A percentile compares a stretch with the other conserved stretches of the same genome.
Evolutionary conservation across 2,113 vertebrate species (phyloP).

Genomic region (Atlantisia rogersi): DNA sequence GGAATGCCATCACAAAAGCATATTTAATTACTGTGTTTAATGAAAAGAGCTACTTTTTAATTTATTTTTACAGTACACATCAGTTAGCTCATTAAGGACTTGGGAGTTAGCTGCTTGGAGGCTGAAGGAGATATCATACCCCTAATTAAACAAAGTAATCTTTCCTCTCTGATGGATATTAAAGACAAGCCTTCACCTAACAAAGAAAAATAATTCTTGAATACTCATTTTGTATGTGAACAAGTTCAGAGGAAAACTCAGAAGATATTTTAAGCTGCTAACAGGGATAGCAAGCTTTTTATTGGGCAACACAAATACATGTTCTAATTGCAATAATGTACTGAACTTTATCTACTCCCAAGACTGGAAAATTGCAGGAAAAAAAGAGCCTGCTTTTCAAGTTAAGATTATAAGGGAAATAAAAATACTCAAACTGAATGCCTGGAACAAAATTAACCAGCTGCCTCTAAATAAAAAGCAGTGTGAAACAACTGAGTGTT

Average conservation of each 20-base stretch:
- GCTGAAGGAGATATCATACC: not conserved
- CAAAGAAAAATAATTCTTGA: not conserved
- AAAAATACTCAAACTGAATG: not conserved
- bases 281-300: not conserved
- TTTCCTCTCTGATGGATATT: not conserved
- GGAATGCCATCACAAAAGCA: not conserved
- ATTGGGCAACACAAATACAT: not conserved
- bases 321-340: not conserved
- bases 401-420: not conserved
- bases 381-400: not conserved
- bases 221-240: not conserved
- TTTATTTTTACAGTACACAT: not conserved
- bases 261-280: not conserved
- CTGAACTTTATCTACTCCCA: not conserved
- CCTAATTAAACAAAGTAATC: not conserved
- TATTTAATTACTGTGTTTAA: not conserved
- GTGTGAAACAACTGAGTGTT: not conserved
- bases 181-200: not conserved
- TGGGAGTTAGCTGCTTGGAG: not conserved
- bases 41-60: not conserved
- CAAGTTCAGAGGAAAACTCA: not conserved
- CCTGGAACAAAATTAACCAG: not conserved
- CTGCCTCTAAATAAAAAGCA: not conserved
- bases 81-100: conserved; percentile 18
- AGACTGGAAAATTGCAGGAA: not conserved